phyloP scores from a whole-genome alignment of 2,113 vertebrate species.

The Gasterosteus nipponicus region DNA sequence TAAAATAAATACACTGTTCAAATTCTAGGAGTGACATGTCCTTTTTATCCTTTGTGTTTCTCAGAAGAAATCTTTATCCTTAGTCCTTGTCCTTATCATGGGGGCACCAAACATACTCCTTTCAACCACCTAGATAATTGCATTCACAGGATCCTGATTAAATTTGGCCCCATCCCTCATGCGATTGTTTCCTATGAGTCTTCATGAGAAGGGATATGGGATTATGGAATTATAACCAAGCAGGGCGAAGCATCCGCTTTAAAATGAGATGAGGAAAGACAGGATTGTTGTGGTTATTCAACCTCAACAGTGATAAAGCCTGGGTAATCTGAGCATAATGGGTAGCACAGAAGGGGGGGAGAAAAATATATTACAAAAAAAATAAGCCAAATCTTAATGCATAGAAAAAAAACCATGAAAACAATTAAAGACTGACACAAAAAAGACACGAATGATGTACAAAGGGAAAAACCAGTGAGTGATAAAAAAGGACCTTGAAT shows the following conservation, averaged over 20 bases:
- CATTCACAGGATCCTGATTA: constrained; percentile 77
- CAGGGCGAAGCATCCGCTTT: constrained; percentile 73
- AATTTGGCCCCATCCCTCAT: constrained; percentile 73
- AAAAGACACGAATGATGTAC: constrained; percentile 47
- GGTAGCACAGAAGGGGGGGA: constrained; percentile 27
- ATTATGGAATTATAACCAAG: constrained; percentile 78
- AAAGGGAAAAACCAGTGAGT: constrained; percentile 53
- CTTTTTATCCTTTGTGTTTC: constrained; percentile 11
- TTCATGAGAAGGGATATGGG: constrained; percentile 82
- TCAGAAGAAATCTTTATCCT: constrained; percentile 19
- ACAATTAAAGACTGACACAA: constrained; percentile 39
- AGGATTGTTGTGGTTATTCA: constrained; percentile 54
- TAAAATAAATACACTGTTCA: not conserved
- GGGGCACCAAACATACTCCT: constrained; percentile 53
- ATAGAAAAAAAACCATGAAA: constrained; percentile 55
- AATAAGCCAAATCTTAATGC: constrained; percentile 55
- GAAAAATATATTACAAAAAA: constrained; percentile 60
- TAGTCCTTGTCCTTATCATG: constrained; percentile 37
- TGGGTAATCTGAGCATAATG: constrained; percentile 72
- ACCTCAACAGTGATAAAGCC: constrained; percentile 67
- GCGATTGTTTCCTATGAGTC: constrained; percentile 79
- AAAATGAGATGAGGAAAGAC: constrained; percentile 57
- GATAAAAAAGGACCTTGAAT: constrained; percentile 67
- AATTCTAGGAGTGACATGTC: not conserved
- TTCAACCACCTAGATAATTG: constrained; percentile 70